These are phyloP conservation scores for Aphelenchoides bicaudatus DNA, from an alignment of 2,888 invertebrate genomes.

Conservation along the genomic window DNA sequence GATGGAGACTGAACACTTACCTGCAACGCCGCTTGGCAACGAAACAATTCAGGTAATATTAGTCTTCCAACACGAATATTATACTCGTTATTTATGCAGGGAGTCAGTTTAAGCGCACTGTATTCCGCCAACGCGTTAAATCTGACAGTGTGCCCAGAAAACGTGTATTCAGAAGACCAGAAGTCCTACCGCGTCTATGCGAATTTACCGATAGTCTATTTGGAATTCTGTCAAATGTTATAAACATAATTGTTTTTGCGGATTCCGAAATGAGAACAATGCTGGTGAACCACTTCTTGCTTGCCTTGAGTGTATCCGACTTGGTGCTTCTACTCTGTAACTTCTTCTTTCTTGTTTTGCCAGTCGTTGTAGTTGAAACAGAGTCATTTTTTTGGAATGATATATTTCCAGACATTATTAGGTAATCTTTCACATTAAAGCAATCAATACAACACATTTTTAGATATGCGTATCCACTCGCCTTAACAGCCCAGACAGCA, in stretches of 20 bases:
- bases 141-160: constrained; percentile 28
- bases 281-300: constrained; percentile 55
- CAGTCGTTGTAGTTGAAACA: constrained; percentile 54
- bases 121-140: constrained; percentile 10
- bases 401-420: constrained; percentile 49
- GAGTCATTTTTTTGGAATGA: constrained; percentile 43
- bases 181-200: constrained; percentile 34
- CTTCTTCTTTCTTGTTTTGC: constrained; percentile 58
- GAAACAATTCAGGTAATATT: constrained; percentile 7
- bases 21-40: neutral
- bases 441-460: constrained; percentile 24
- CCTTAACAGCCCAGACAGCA: constrained; percentile 57
- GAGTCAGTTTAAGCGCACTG: constrained; percentile 12
- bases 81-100: no score
- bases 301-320: constrained; percentile 46
- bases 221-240: constrained; percentile 53
- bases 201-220: constrained; percentile 37
- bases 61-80: no score
- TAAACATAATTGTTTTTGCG: constrained; percentile 55
- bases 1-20: neutral
- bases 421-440: constrained; percentile 32
- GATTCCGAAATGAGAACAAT: constrained; percentile 55
- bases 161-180: constrained; percentile 32
- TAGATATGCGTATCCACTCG: constrained; percentile 57
- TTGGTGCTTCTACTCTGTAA: constrained; percentile 55